Base-by-base conservation (phyloP, 2,113 vertebrate genomes). In the Sinosuthora webbiana region DNA sequence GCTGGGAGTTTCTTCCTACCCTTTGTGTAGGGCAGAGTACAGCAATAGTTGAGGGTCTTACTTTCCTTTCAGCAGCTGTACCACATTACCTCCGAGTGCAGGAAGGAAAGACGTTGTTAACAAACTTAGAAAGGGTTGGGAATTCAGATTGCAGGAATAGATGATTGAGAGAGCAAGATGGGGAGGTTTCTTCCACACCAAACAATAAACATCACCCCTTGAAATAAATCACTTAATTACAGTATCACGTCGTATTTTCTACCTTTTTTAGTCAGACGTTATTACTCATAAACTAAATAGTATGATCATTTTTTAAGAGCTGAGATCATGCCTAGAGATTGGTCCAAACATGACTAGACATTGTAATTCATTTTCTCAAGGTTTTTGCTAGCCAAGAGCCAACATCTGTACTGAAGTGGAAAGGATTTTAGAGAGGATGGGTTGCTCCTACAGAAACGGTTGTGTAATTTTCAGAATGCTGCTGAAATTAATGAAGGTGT, bases 271-370 rank as follows among this genome's bases (percentile, higher is more conserved):
- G 89, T 78, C 81, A 83, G 93, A 96, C 70, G 33, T 90, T 76
- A 69, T 89, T 90, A 91, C 70, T 87, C 88, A 96, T 87, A 87
- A 89, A 83, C 60, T 55, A 95, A 85, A 94, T 74, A 94, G 80
- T 71, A 64, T 74, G 6, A 14, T 82, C 57, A 57, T 79, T 70
- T 87, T 83, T 91, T 42, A 69, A 91, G 83, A 93, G 63, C 75
- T 92, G 79, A 81, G 87, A 37, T 93, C 89, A 89, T 94, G 42
- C 90, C 86, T 93, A 74, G 67, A 94, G 81, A 77, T 53, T 69
- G 23, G 52, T 92, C 77, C 94, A 65, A 95, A 84, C 89, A 82
- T n/a, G 94, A 93, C 83, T 93, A 95, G 95, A 78, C 85, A 92
- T 79, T 70, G 87, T 74, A 88, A 91, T 75, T 79, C 10, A 15